phyloP scores from a whole-genome alignment of 1,140 invertebrate genomes.

The Chelonus insularis region DNA sequence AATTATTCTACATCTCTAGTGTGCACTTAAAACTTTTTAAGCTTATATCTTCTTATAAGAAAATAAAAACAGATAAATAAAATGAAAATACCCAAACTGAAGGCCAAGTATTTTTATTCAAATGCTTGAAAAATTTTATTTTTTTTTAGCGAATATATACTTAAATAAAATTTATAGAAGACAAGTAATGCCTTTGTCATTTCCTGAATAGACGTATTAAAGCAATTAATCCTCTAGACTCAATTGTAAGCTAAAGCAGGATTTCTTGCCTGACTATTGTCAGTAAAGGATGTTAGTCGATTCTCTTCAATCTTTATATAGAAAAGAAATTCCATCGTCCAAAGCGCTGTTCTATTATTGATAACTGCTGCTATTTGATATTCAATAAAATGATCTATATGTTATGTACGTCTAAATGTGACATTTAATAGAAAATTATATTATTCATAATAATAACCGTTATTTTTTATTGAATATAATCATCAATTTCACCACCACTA shows the following conservation, averaged over 20 bases:
- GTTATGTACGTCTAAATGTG: not conserved
- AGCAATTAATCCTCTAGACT: constrained; percentile 28
- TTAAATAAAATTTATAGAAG: constrained; percentile 11
- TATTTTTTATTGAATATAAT: constrained; percentile 2
- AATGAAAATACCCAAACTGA: too few relatives aligned
- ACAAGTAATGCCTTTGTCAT: constrained; percentile 18
- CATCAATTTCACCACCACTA: not conserved
- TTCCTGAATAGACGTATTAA: constrained; percentile 31
- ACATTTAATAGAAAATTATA: not conserved
- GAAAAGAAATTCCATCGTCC: not conserved
- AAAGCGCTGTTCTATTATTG: not conserved
- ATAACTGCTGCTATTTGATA: constrained; percentile 13
- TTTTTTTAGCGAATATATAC: not conserved
- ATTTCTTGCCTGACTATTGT: constrained; percentile 13
- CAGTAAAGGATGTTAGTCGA: constrained; percentile 12
- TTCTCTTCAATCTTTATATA: constrained; percentile 12
- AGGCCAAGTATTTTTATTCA: too few relatives aligned
- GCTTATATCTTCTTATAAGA: not conserved
- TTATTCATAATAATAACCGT: constrained; percentile 10
- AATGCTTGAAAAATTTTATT: too few relatives aligned
- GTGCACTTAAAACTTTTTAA: too few relatives aligned
- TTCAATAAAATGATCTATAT: constrained; percentile 37
- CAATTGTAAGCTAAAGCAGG: constrained; percentile 12
- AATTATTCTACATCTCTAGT: constrained; percentile 1
- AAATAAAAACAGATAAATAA: too few relatives aligned